Evolutionary conservation across 2,797 vertebrate genomes (phyloP).

Genomic region (Malacoraja senta): DNA sequence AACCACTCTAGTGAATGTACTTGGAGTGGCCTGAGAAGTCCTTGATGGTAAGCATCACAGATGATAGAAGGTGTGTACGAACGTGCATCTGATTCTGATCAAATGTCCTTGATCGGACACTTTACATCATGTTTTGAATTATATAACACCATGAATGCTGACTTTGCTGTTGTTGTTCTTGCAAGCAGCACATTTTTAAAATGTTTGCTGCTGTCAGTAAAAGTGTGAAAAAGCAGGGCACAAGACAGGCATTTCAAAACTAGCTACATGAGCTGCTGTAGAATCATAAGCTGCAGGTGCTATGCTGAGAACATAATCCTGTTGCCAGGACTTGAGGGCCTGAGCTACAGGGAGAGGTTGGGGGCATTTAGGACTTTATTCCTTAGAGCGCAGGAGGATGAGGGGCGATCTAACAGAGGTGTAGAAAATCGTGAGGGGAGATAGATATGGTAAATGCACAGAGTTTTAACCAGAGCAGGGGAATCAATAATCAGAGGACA

Average conservation of each 20-base stretch:
- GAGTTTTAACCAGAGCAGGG: no score
- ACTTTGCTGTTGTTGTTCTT: not conserved
- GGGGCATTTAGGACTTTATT: no score
- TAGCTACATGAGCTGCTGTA: no score
- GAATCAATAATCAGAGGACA: no score
- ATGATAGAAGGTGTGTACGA: not conserved
- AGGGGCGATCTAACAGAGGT: no score
- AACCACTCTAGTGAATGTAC: not conserved
- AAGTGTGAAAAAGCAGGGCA: not conserved
- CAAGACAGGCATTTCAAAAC: not conserved
- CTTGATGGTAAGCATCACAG: not conserved
- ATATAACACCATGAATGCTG: not conserved
- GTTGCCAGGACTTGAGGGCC: no score
- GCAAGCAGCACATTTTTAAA: not conserved
- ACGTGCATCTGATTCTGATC: not conserved
- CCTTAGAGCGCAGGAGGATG: no score
- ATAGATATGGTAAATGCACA: no score
- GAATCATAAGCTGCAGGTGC: no score
- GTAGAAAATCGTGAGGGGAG: no score
- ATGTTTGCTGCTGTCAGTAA: not conserved
- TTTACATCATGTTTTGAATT: slow-evolving; percentile 4
- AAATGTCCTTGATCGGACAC: not conserved
- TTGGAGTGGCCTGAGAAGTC: not conserved
- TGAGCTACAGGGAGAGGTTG: no score
- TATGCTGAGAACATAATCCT: no score